Evolutionary conservation across 2,888 invertebrate species (phyloP).

Genomic region (Megalurothrips usitatus): DNA sequence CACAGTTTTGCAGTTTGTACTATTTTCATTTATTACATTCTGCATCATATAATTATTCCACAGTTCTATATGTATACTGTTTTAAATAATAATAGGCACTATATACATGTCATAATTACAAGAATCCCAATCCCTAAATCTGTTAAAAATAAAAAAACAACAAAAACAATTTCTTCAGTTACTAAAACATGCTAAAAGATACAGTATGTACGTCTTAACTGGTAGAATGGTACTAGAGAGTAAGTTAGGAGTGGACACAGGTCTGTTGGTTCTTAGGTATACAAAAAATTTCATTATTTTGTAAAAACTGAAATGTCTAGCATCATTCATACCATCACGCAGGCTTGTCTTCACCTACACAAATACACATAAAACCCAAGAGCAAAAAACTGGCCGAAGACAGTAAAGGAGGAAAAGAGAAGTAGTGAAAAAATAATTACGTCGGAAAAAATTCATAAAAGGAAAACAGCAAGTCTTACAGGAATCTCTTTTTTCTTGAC

Average conservation of each 20-base stretch:
- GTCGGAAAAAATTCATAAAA: not conserved
- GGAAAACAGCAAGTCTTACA: not conserved
- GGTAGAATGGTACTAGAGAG: conserved; percentile 22
- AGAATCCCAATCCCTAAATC: conserved; percentile 17
- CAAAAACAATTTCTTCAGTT: conserved; percentile 2
- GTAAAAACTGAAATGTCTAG: not conserved
- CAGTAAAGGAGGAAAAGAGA: not conserved
- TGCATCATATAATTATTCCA: conserved; percentile 18
- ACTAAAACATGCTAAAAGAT: not conserved
- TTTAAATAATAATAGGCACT: conserved; percentile 18
- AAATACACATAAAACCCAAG: not conserved
- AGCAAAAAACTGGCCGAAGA: not conserved
- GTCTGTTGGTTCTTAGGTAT: not conserved
- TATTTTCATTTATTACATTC: conserved; percentile 27
- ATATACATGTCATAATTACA: conserved; percentile 21
- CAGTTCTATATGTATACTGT: conserved; percentile 11
- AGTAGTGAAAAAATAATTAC: not conserved
- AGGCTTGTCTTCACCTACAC: not conserved
- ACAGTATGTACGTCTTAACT: conserved; percentile 16
- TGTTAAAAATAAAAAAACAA: conserved; percentile 27
- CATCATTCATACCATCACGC: not conserved
- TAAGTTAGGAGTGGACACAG: conserved; percentile 17
- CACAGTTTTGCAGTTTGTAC: conserved; percentile 24
- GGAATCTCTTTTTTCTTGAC: not conserved
- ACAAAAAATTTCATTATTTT: not conserved